These are phyloP conservation scores for Tenebrio molitor DNA, from an alignment of 1,140 invertebrate genomes.

Conservation along the genomic window DNA sequence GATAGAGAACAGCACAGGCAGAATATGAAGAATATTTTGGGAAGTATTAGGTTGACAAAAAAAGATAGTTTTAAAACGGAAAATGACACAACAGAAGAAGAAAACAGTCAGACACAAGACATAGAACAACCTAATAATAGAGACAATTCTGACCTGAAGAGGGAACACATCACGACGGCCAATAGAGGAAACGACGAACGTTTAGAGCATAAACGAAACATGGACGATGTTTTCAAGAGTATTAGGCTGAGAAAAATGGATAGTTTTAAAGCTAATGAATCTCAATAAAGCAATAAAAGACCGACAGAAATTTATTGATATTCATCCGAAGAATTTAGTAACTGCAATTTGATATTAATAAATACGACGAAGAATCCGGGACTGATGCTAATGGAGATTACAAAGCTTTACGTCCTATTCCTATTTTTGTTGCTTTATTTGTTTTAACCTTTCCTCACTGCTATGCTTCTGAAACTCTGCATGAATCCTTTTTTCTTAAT, in stretches of 20 bases:
- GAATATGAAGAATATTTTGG: slow-evolving; percentile 53
- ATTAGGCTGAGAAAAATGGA: slow-evolving; percentile 35
- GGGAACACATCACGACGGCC: not conserved
- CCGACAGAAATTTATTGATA: not conserved
- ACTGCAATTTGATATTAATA: slow-evolving; percentile 7
- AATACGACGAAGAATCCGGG: not conserved
- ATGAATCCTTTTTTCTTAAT: slow-evolving; percentile 17
- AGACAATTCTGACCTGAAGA: not conserved
- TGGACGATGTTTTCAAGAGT: slow-evolving; percentile 21
- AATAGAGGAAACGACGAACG: not conserved
- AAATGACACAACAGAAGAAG: not conserved
- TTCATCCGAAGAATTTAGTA: not conserved
- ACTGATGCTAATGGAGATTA: slow-evolving; percentile 26
- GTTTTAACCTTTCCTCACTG: slow-evolving; percentile 16
- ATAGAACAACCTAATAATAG: not conserved
- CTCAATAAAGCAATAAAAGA: slow-evolving; percentile 10
- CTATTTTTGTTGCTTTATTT: slow-evolving; percentile 26
- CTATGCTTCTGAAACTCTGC: slow-evolving; percentile 23
- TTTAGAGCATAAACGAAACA: slow-evolving; percentile 10
- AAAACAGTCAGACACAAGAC: not conserved
- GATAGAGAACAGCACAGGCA: slow-evolving; percentile 46
- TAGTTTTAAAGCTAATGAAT: slow-evolving; percentile 34
- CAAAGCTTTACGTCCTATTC: slow-evolving; percentile 36
- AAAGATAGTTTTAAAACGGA: slow-evolving; percentile 33
- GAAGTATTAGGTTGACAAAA: slow-evolving; percentile 46